Evolutionary conservation across 2,113 vertebrate species (phyloP).

Genomic region (Turnix velox): DNA sequence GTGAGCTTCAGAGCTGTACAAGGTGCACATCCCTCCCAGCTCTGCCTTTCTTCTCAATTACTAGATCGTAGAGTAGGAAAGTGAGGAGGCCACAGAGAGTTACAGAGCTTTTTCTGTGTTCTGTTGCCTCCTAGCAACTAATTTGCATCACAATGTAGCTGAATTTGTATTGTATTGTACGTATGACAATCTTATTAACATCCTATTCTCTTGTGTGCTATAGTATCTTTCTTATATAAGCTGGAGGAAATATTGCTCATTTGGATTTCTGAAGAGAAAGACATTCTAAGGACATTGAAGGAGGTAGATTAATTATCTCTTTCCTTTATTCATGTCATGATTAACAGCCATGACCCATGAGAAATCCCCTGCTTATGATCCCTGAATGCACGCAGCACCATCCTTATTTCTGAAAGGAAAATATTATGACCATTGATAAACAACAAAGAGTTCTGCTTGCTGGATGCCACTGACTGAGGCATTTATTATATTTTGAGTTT

Average conservation of each 20-base stretch:
- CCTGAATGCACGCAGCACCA: not conserved
- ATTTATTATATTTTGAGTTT: constrained; percentile 8
- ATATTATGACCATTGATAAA: not conserved
- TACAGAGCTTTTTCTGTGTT: not conserved
- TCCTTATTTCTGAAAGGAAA: constrained; percentile 8
- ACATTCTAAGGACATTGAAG: constrained; percentile 26
- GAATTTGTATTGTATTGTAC: constrained; percentile 22
- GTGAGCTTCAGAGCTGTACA: not conserved
- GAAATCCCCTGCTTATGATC: constrained; percentile 24
- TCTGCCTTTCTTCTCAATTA: not conserved
- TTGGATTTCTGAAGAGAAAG: constrained; percentile 16
- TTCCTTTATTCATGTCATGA: constrained; percentile 22
- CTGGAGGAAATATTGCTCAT: constrained; percentile 28
- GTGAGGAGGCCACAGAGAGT: not conserved
- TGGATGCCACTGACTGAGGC: not conserved
- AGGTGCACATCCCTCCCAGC: not conserved
- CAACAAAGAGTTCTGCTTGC: not conserved
- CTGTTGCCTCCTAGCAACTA: constrained; percentile 37
- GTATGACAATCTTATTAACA: constrained; percentile 39
- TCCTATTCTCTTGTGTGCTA: constrained; percentile 19
- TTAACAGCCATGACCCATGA: constrained; percentile 27
- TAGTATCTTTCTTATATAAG: not conserved
- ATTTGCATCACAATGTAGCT: constrained; percentile 44
- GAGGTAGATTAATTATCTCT: constrained; percentile 17
- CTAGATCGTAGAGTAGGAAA: not conserved